phyloP scores from a whole-genome alignment of 2,797 vertebrate species.

The Tamandua tetradactyla region DNA sequence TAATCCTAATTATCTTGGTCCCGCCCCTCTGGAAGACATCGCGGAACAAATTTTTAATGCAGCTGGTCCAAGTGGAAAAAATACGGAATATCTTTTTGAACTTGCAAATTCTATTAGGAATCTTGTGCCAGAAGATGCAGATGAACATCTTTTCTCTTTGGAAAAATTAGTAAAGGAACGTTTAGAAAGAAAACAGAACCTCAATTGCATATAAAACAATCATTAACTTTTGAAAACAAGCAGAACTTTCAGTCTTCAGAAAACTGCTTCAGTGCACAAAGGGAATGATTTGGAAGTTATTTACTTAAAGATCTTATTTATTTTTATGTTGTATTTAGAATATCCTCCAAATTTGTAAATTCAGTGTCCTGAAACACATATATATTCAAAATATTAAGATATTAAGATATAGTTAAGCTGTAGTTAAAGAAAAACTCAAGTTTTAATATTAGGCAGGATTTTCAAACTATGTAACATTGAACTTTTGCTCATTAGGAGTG shows the following conservation, averaged over 20 bases:
- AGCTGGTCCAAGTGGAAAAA: conserved; percentile 93
- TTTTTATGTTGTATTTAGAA: conserved; percentile 65
- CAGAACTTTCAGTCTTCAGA: conserved; percentile 52
- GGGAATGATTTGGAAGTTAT: conserved; percentile 53
- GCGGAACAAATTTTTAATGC: conserved; percentile 94
- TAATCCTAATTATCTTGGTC: conserved; percentile 97
- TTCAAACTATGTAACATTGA: conserved; percentile 54
- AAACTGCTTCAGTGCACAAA: conserved; percentile 47
- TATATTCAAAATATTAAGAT: not conserved
- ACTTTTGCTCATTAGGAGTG: conserved; percentile 56
- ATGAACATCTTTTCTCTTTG: conserved; percentile 95
- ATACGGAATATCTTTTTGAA: conserved; percentile 97
- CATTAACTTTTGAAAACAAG: conserved; percentile 33
- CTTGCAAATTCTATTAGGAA: conserved; percentile 93
- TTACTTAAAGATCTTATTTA: conserved; percentile 61
- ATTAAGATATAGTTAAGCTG: too few relatives aligned
- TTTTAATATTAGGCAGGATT: conserved; percentile 60
- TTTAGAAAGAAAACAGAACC: conserved; percentile 80
- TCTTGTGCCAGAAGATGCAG: conserved; percentile 93
- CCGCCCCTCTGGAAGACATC: conserved; percentile 96
- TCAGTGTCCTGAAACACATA: conserved; percentile 52
- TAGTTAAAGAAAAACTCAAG: conserved; percentile 54
- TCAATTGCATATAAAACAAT: conserved; percentile 76
- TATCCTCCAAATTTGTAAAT: conserved; percentile 47
- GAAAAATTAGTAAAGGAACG: conserved; percentile 93